Conservation (phyloP, 2,888 invertebrate genomes). For the Liodrosophila aerea region DNA sequence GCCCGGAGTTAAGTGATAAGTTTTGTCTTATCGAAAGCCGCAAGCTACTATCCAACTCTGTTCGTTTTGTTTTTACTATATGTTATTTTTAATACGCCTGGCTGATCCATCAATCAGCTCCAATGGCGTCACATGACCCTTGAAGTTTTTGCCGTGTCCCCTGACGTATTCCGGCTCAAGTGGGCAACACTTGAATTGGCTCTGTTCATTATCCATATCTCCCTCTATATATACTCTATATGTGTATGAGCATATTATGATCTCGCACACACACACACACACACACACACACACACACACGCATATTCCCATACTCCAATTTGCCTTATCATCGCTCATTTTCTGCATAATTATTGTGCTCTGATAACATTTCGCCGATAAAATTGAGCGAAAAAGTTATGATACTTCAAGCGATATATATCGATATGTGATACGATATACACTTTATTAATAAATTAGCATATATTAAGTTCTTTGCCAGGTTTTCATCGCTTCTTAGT, state of each 20-base stretch:
- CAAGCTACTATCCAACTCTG: not conserved
- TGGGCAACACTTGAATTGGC: slow-evolving; percentile 29
- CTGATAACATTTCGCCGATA: not conserved
- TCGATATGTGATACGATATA: too few relatives aligned
- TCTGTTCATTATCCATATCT: slow-evolving; percentile 19
- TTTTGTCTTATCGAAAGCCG: slow-evolving; percentile 35
- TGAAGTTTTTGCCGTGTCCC: slow-evolving; percentile 19
- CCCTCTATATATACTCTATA: slow-evolving; percentile 5
- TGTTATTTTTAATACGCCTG: slow-evolving; percentile 2
- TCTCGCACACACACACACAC: not conserved
- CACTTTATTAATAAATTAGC: too few relatives aligned
- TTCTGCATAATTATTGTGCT: not conserved
- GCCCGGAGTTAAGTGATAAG: not conserved
- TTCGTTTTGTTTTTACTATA: not conserved
- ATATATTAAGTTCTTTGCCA: too few relatives aligned
- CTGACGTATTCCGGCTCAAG: slow-evolving; percentile 5
- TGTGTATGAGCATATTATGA: slow-evolving; percentile 1
- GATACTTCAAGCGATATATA: too few relatives aligned
- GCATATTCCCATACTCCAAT: slow-evolving; percentile 1
- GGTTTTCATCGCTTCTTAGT: too few relatives aligned
- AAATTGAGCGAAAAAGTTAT: too few relatives aligned
- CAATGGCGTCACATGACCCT: slow-evolving; percentile 42
- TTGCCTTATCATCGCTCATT: slow-evolving; percentile 32
- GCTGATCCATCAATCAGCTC: slow-evolving; percentile 38
- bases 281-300: not conserved